These are phyloP conservation scores for Ditylenchus weischeri DNA, from an alignment of 2,888 invertebrate species.

Conservation along the genomic window DNA sequence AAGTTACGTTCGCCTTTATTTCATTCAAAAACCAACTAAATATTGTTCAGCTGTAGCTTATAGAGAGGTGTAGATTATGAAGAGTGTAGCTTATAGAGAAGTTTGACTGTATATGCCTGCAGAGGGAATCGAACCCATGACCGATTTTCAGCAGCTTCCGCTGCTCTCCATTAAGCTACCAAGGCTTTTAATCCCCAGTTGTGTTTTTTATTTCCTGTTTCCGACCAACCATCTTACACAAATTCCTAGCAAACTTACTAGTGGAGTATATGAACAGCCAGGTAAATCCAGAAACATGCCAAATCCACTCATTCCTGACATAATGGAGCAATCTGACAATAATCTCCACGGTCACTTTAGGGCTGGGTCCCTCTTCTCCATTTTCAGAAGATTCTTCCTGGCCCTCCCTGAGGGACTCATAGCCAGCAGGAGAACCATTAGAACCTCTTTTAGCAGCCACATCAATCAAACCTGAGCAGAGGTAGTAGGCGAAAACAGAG, in stretches of 20 bases:
- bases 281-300: slow-evolving; percentile 57
- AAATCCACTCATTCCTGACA: slow-evolving; percentile 55
- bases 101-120: too few species aligned
- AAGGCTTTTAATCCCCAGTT: too few species aligned
- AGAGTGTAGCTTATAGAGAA: too few species aligned
- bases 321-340: slow-evolving; percentile 56
- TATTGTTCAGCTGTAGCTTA: too few species aligned
- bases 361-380: slow-evolving; percentile 29
- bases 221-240: too few species aligned
- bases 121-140: too few species aligned
- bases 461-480: slow-evolving; percentile 35
- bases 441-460: slow-evolving; percentile 14
- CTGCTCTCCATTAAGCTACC: too few species aligned
- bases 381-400: slow-evolving; percentile 34
- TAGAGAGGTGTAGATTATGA: too few species aligned
- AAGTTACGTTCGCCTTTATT: too few species aligned
- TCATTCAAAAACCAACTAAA: too few species aligned
- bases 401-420: slow-evolving; percentile 19
- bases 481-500: slow-evolving; percentile 36
- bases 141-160: too few species aligned
- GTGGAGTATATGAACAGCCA: slow-evolving; percentile 57
- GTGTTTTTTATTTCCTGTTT: too few species aligned
- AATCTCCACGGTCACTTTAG: slow-evolving; percentile 32
- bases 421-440: slow-evolving; percentile 6
- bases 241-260: slow-evolving; percentile 37